phyloP scores from a whole-genome alignment of 1,140 invertebrate genomes.

The Samia ricini region DNA sequence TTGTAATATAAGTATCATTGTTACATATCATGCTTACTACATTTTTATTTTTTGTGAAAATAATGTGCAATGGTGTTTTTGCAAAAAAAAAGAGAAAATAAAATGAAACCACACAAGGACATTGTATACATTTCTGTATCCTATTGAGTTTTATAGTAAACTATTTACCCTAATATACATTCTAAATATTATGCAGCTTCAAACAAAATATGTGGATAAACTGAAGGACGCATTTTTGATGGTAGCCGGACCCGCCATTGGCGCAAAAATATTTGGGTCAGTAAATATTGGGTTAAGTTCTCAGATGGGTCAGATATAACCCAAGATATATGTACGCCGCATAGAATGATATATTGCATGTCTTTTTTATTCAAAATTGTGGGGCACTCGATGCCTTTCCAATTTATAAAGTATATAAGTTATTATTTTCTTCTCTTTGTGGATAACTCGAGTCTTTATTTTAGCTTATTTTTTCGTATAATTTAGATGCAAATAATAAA shows the following conservation, averaged over 20 bases:
- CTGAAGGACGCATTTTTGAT: neutral
- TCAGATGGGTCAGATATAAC: conserved; percentile 1
- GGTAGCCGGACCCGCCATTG: neutral
- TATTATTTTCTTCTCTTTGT: neutral
- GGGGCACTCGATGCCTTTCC: neutral
- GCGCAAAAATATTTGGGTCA: neutral
- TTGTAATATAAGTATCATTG: too few relatives aligned
- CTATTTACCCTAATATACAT: neutral
- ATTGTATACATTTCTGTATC: neutral
- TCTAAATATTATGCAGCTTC: neutral
- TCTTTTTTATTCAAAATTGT: neutral
- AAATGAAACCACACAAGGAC: neutral
- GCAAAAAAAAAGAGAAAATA: too few relatives aligned
- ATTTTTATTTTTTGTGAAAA: too few relatives aligned
- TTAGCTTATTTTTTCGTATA: too few relatives aligned
- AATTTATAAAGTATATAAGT: neutral
- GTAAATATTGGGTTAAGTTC: neutral
- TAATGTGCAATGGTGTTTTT: too few relatives aligned
- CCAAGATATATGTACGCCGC: neutral
- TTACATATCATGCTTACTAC: too few relatives aligned
- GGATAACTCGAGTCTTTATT: neutral
- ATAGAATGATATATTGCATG: conserved; percentile 1
- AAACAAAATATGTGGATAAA: neutral
- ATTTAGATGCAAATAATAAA: too few relatives aligned
- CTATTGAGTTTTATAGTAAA: neutral